Evolutionary conservation across 1,140 invertebrate species (phyloP), one percentile per base, ranked within the genome.

Genomic region (Conus ventricosus): DNA sequence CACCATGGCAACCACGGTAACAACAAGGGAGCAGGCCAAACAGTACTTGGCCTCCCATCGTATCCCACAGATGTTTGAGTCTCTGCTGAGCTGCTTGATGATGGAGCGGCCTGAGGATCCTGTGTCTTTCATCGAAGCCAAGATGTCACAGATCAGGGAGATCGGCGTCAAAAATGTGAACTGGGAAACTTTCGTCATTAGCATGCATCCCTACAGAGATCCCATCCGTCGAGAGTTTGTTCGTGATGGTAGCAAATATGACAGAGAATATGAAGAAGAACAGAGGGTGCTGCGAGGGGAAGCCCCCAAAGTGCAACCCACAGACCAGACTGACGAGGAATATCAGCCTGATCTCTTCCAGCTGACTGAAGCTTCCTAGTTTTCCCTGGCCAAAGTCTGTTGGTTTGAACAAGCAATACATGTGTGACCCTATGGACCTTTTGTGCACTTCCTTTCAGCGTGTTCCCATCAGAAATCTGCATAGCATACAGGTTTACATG

Each of bases 61-160:
- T 80, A 94, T 95, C 57, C 94, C 94, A 60, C 93, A 95, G 87
- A 93, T 95, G 92, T 94, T 95, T 91, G 93, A 94, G 89, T 93
- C 93, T 85, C 89, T 95, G 2, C 89, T 94, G 15, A 94, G 93
- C 88, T 92, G 90, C 83, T 83, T 95, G 13, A 94, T 95, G 94
- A 86, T 95, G 57, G 93, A 95, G 82, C 88, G 94, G 84, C 94
- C 94, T 27, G 92, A 93, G 23, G 93, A 95, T 89, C 94, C 93
- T n/a, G 92, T 94, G 6, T 76, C 86, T 25, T 95, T 92, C 90
- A 92, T 95, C 55, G 93, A 94, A 83, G 89, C 90, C 81, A 94
- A 93, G 89, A 93, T 95, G 91, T 87, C 90, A 25, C 89, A 93
- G 89, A 92, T 95, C 71, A 91, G 92, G 85, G 88, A 92, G 53